A percentile compares a stretch with the other conserved stretches of the same genome.
These are phyloP conservation scores for Euthynnus affinis DNA, from an alignment of 2,797 vertebrate species.

Conservation along the genomic window DNA sequence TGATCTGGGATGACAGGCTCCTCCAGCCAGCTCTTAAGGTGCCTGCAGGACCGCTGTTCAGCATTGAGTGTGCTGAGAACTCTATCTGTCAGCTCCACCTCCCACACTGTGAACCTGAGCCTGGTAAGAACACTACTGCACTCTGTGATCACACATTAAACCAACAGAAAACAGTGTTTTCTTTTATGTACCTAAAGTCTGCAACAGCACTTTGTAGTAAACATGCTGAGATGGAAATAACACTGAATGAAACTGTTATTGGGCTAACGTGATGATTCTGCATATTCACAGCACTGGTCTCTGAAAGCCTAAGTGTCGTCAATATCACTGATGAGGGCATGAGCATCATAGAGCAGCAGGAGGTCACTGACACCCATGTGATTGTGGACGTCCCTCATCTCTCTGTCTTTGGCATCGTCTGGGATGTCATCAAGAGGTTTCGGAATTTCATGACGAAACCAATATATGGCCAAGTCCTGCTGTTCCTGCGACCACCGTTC, in stretches of 20 bases:
- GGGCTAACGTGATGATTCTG: neutral
- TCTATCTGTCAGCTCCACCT: constrained; percentile 43
- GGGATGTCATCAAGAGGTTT: constrained; percentile 15
- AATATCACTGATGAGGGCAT: constrained; percentile 39
- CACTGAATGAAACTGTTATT: neutral
- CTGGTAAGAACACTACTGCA: constrained; percentile 35
- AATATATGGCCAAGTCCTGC: constrained; percentile 33
- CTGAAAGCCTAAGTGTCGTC: constrained; percentile 37
- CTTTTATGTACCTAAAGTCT: neutral
- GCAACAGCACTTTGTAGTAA: neutral
- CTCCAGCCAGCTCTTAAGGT: constrained; percentile 31
- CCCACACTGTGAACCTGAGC: constrained; percentile 57
- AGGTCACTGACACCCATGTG: constrained; percentile 58
- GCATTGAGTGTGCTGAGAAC: constrained; percentile 33
- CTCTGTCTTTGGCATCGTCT: constrained; percentile 42
- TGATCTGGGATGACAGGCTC: constrained; percentile 42
- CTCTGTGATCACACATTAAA: neutral
- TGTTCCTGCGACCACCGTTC: constrained; percentile 25
- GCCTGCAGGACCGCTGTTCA: constrained; percentile 54
- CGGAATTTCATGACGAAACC: neutral
- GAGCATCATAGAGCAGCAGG: constrained; percentile 23
- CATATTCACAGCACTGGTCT: constrained; percentile 16
- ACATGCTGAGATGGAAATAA: too few relatives aligned
- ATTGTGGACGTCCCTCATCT: constrained; percentile 39
- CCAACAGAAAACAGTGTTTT: neutral